Evolutionary conservation across 2,797 vertebrate genomes (phyloP).

Genomic region (Manis javanica): DNA sequence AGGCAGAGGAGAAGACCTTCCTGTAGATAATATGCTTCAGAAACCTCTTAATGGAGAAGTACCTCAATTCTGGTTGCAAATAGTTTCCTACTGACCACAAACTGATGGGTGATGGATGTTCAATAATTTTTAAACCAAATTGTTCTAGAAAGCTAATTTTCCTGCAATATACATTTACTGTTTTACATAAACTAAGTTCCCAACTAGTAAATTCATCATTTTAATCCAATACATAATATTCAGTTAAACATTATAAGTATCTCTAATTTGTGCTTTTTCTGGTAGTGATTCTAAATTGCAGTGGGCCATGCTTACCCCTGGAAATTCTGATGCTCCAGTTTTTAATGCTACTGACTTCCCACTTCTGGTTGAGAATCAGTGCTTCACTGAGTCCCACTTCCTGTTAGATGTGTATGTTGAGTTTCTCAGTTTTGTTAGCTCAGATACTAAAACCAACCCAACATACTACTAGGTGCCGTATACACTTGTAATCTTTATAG

Average conservation of each 20-base stretch:
- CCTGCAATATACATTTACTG: background rate
- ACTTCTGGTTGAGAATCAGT: background rate
- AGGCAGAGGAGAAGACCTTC: background rate
- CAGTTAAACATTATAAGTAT: background rate
- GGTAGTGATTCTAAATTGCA: background rate
- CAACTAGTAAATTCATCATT: background rate
- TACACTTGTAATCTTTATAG: background rate
- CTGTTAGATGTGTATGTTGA: background rate
- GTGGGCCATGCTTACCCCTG: background rate
- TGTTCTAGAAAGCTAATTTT: background rate
- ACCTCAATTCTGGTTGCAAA: background rate
- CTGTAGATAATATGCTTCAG: background rate
- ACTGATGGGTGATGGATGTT: background rate
- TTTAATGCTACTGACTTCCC: background rate
- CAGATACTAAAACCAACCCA: background rate
- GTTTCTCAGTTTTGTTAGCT: background rate
- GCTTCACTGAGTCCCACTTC: background rate
- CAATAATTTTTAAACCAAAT: background rate
- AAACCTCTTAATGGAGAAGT: background rate
- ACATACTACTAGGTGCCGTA: background rate
- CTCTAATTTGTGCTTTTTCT: constrained; percentile 7
- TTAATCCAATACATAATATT: constrained; percentile 2
- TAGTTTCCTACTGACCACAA: background rate
- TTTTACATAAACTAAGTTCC: background rate
- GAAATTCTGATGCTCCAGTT: constrained; percentile 1